A percentile compares a stretch with the other conserved stretches of the same genome.
Conservation (phyloP, 2,888 invertebrate genomes). For the Barypeithes pellucidus region DNA sequence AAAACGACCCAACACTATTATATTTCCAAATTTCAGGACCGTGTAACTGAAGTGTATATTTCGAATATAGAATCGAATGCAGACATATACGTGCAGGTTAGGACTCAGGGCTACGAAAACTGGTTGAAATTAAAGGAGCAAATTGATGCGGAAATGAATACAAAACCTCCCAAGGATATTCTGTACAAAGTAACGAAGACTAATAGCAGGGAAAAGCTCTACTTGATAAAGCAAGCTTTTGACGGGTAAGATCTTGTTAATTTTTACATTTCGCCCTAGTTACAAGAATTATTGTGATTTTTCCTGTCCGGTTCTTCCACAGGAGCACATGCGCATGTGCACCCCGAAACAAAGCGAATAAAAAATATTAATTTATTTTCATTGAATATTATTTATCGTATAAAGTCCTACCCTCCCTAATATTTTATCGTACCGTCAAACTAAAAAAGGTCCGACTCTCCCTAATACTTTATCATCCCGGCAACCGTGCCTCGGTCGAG, state of each 20-base stretch:
- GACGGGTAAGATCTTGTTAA: conserved; percentile 62
- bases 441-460: too few relatives aligned
- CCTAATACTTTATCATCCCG: too few relatives aligned
- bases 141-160: conserved; percentile 58
- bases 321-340: too few relatives aligned
- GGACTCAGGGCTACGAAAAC: conserved; percentile 64
- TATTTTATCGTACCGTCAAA: too few relatives aligned
- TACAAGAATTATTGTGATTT: too few relatives aligned
- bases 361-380: too few relatives aligned
- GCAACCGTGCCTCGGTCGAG: too few relatives aligned
- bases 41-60: conserved; percentile 67
- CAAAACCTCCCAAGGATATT: conserved; percentile 53
- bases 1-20: conserved; percentile 18
- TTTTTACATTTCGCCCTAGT: not conserved
- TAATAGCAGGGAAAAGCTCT: conserved; percentile 68
- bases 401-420: too few relatives aligned
- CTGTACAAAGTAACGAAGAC: conserved; percentile 59
- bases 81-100: conserved; percentile 70
- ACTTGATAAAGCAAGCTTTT: conserved; percentile 69
- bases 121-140: conserved; percentile 64
- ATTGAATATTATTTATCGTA: too few relatives aligned
- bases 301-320: too few relatives aligned
- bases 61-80: conserved; percentile 69
- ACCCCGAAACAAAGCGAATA: too few relatives aligned
- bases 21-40: conserved; percentile 57